Percentiles rank a stretch among this genome's conserved stretches.
These are phyloP conservation scores for Bombus waltoni DNA, from an alignment of 1,140 invertebrate genomes.

Conservation along the genomic window DNA sequence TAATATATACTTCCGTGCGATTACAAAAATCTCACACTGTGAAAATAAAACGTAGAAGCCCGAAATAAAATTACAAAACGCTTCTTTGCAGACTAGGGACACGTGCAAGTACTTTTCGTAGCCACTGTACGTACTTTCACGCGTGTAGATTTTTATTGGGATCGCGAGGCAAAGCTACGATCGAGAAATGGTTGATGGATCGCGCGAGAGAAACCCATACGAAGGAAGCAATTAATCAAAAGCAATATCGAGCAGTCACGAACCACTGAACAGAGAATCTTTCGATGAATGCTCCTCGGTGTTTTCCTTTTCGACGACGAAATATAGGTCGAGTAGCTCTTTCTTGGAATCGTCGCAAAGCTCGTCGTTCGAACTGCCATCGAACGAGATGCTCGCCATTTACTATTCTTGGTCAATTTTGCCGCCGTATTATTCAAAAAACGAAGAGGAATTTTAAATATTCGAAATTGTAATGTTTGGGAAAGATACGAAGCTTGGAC, in stretches of 20 bases:
- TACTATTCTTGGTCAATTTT: background rate
- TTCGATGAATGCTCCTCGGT: conserved; percentile 30
- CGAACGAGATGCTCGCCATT: conserved; percentile 33
- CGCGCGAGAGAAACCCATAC: background rate
- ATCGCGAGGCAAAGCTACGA: background rate
- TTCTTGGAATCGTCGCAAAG: conserved; percentile 48
- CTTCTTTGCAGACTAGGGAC: too few relatives aligned
- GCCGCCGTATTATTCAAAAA: too few relatives aligned
- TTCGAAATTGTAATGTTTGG: background rate
- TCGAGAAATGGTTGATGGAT: background rate
- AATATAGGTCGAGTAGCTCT: conserved; percentile 59
- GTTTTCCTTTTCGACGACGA: conserved; percentile 31
- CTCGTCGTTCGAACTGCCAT: conserved; percentile 24
- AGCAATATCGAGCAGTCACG: background rate
- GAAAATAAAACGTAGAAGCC: too few relatives aligned
- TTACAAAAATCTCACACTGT: too few relatives aligned
- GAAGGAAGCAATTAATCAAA: background rate
- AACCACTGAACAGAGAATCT: conserved; percentile 6
- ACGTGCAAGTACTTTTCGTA: too few relatives aligned
- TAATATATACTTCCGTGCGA: too few relatives aligned
- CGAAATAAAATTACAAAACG: too few relatives aligned
- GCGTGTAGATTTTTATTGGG: background rate
- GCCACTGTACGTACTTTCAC: too few relatives aligned
- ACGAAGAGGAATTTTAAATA: background rate
- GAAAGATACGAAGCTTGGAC: background rate